A percentile compares a stretch with the other conserved stretches of the same genome.
phyloP scores from a whole-genome alignment of 2,888 invertebrate genomes.

The Megalurothrips usitatus region DNA sequence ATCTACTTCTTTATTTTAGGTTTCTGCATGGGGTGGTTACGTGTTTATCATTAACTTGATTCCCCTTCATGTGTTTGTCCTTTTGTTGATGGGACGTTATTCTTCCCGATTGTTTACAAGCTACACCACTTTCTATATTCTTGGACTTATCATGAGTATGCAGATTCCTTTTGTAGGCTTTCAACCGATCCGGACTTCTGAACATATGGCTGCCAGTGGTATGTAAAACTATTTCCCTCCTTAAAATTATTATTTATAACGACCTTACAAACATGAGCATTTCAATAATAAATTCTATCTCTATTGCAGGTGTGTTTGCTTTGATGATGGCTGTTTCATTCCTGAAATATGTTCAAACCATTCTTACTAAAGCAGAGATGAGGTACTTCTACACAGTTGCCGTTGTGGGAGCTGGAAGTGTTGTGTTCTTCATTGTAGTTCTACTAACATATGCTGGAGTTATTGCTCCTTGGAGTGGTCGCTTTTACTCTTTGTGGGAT shows the following conservation, averaged over 20 bases:
- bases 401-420: constrained; percentile 66
- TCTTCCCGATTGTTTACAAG: constrained; percentile 89
- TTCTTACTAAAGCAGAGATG: constrained; percentile 84
- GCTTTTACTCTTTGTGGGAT: constrained; percentile 99
- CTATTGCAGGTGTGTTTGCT: constrained; percentile 81
- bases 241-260: background rate
- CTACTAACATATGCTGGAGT: constrained; percentile 88
- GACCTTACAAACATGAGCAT: background rate
- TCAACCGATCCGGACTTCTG: constrained; percentile 97
- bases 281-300: background rate
- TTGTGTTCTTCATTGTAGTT: constrained; percentile 81
- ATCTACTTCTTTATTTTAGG: constrained; percentile 51
- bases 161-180: constrained; percentile 95
- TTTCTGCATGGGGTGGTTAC: constrained; percentile 99
- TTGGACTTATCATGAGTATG: constrained; percentile 94
- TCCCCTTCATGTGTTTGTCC: constrained; percentile 92
- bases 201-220: constrained; percentile 96
- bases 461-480: constrained; percentile 93
- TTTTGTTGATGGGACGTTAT: constrained; percentile 92
- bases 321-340: constrained; percentile 83
- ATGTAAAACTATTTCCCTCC: background rate
- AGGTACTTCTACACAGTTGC: constrained; percentile 79
- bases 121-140: constrained; percentile 94
- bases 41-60: constrained; percentile 99
- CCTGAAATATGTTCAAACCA: constrained; percentile 79